Base-by-base conservation (phyloP, 2,888 invertebrate species). In the Amphipyra berbera region DNA sequence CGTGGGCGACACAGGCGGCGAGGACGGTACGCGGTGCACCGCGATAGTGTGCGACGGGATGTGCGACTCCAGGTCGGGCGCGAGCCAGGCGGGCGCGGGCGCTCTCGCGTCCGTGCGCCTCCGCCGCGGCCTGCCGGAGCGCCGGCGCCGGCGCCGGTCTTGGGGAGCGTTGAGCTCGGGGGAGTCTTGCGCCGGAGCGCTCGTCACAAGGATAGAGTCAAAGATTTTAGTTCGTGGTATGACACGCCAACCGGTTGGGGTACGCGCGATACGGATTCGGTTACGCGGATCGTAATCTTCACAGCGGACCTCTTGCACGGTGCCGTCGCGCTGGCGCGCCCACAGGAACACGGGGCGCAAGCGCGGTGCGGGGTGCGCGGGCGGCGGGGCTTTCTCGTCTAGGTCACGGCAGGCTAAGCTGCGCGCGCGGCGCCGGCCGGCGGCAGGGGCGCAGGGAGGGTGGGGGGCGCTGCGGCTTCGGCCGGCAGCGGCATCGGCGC, bases 201-300 rank as follows among this genome's bases (percentile, higher is more conserved):
- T 83, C 56, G 89, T 86, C 50, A 90, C 78, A 41, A 87, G 89
- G 86, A 95, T 90, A 83, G 94, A 85, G 95, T 95, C 89, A 89
- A 92, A 92, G 86, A 92, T 95, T 87, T 97, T 97, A 52, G 97
- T 97, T 81, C 97, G 96, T 81, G 97, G 98, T 91, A 97, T 97
- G 62, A 97, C 97, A 65, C 97, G 96, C 98, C 98, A 98, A 82
- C 98, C 97, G 88, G 96, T 95, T 45, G 97, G 95, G 21, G 97
- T 97, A 88, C 97, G 97, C 78, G 97, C 97, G 86, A 98, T 95
- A 82, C 97, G 96, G 84, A 98, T 97, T 67, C 98, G 97, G 93
- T 98, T 98, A 64, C 97, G 95, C 88, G 97, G 96, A 95, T 98
- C 98, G 95, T 98, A 98, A 89, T 98, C 98, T 91, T 98, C 98